Evolutionary conservation across 2,888 invertebrate genomes (phyloP).

Genomic region (Steinernema carpocapsae): DNA sequence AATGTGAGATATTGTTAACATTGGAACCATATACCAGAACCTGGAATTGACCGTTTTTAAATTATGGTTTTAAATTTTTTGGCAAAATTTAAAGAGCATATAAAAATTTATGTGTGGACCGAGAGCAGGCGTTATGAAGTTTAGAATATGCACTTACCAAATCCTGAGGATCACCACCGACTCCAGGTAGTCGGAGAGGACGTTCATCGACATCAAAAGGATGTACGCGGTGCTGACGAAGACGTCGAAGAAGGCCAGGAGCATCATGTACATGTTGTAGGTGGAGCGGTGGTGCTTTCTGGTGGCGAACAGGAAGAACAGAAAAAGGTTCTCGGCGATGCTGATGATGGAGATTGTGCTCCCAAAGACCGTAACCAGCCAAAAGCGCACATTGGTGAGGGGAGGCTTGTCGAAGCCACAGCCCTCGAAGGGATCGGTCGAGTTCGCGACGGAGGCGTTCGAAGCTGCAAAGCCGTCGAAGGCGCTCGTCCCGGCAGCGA

Average conservation of each 20-base stretch:
- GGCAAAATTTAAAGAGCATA: too few species aligned
- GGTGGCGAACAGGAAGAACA: slow-evolving; percentile 58
- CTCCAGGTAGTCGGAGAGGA: slow-evolving; percentile 59
- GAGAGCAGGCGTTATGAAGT: not conserved
- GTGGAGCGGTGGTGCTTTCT: slow-evolving; percentile 58
- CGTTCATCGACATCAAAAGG: slow-evolving; percentile 64
- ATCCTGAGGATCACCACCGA: slow-evolving; percentile 53
- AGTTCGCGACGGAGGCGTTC: not conserved
- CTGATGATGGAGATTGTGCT: slow-evolving; percentile 56
- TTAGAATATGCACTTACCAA: slow-evolving; percentile 50
- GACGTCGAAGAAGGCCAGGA: slow-evolving; percentile 66
- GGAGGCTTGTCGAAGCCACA: slow-evolving; percentile 37
- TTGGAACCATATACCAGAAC: slow-evolving; percentile 65
- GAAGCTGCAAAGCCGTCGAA: not conserved
- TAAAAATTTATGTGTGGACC: not conserved
- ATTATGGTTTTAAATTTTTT: not conserved
- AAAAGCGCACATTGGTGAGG: slow-evolving; percentile 49
- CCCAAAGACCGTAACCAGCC: slow-evolving; percentile 63
- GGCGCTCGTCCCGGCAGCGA: slow-evolving; percentile 9
- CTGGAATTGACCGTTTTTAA: slow-evolving; percentile 42
- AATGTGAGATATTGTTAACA: slow-evolving; percentile 66
- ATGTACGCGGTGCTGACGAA: slow-evolving; percentile 64
- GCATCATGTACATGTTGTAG: slow-evolving; percentile 64
- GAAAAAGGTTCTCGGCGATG: slow-evolving; percentile 61
- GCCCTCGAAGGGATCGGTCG: not conserved